phyloP scores from a whole-genome alignment of 1,140 invertebrate species.

The Scaptomyza montana region DNA sequence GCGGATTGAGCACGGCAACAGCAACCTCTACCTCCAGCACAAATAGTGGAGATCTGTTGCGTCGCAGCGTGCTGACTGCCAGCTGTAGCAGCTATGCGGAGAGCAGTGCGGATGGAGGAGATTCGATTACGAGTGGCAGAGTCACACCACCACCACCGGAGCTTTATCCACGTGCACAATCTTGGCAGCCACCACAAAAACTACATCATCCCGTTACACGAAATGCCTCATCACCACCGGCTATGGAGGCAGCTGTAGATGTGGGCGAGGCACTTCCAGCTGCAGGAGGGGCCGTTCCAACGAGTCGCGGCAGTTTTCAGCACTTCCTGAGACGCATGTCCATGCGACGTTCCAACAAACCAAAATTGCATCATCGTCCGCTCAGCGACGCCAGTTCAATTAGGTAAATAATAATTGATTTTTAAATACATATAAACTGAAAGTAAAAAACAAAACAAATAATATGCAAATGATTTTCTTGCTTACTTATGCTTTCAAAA shows the following conservation, averaged over 20 bases:
- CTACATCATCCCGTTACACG: constrained; percentile 61
- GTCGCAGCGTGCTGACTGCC: constrained; percentile 62
- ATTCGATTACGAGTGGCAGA: constrained; percentile 20
- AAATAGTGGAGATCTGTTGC: constrained; percentile 59
- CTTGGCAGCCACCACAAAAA: constrained; percentile 43
- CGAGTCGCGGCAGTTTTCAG: constrained; percentile 69
- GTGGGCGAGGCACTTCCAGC: not conserved
- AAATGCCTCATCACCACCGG: constrained; percentile 74
- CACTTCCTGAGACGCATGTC: constrained; percentile 82
- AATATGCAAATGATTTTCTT: no score
- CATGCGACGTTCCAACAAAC: constrained; percentile 74
- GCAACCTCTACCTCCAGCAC: constrained; percentile 66
- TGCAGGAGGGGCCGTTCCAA: constrained; percentile 1
- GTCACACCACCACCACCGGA: constrained; percentile 25
- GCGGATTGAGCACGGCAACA: constrained; percentile 65
- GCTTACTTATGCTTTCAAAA: no score
- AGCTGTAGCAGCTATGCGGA: constrained; percentile 69
- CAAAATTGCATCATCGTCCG: constrained; percentile 65
- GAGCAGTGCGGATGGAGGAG: constrained; percentile 52
- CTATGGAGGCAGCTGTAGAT: constrained; percentile 46
- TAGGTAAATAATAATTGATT: constrained; percentile 46
- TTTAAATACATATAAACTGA: no score
- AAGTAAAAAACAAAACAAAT: no score
- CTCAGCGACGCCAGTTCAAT: constrained; percentile 76
- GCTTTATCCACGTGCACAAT: constrained; percentile 20